Evolutionary conservation across 37 sponge, comb jelly and placozoan genomes (phyloP), one percentile per base, ranked within the genome.

Genomic region (Lycopodina hypogea): DNA sequence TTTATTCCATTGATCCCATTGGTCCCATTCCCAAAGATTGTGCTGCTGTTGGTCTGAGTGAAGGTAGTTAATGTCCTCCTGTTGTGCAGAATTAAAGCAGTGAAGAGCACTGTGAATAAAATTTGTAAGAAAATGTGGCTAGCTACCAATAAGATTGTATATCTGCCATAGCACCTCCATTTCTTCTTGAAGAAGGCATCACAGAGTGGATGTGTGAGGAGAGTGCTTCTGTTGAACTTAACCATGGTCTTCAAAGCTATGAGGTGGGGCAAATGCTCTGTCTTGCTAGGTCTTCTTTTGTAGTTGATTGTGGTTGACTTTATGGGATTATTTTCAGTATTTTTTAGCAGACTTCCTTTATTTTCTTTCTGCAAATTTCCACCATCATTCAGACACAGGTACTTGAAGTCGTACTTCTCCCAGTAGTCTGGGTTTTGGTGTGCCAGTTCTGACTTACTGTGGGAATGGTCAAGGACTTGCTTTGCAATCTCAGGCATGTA

Each of bases 331-430:
- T 39, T 74, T 15, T 63, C 69, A 23, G 37, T 41, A 48, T 68
- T 23, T 12, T 59, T 28, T 4, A 80, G n/a, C 21, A 65, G 38
- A 21, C 65, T 42, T 37, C 26, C 24, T 18, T 59, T 63, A 24
- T 36, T 37, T 52, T 75, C 37, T n/a, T 83, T 40, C 17, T 61
- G 34, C 15, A 63, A 30, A 3, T 80, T 53, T 18, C 65, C 81
- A 37, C 26, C 66, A 72, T 78, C 42, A 12, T 38, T 56, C 51
- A 81, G 53, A 17, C 32, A 42, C 1, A 95, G 68, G 51, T 92
- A 93, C 71, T 95, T 93, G 90, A 95, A 95, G 42, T 86, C 78
- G 64, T 69, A 95, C 28, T 67, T 64, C 28, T 81, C 79, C 87
- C 86, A 92, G 80, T 89, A 91, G 7, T 76, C 68, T 1, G 69